Evolutionary conservation across 2,888 invertebrate species (phyloP).

Genomic region (Metacarcinus magister): DNA sequence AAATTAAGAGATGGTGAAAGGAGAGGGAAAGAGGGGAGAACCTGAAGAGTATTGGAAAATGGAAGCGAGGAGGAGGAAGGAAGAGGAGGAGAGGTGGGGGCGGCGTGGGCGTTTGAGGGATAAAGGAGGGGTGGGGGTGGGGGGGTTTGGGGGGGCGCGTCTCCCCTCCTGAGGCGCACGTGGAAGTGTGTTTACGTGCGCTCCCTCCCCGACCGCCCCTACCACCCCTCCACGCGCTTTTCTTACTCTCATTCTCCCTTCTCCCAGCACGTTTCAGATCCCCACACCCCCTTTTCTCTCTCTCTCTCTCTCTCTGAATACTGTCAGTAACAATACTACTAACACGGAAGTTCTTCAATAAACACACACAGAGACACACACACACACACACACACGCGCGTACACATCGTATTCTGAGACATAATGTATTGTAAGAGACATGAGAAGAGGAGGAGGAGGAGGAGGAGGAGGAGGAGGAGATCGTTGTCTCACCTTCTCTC

Average conservation of each 20-base stretch:
- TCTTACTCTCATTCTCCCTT: not conserved
- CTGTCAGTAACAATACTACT: not conserved
- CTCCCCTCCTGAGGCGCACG: conserved; percentile 1
- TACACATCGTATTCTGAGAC: not conserved
- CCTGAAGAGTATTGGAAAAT: not conserved
- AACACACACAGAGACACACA: conserved; percentile 32
- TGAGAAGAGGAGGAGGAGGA: not conserved
- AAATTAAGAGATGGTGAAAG: conserved; percentile 15
- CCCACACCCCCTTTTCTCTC: not conserved
- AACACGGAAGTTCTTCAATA: not conserved
- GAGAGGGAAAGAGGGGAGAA: not conserved
- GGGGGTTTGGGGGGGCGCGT: not conserved
- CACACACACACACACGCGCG: not conserved
- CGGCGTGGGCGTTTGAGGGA: not conserved
- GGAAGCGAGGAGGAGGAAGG: not conserved
- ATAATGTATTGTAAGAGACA: not conserved
- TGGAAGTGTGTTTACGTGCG: conserved; percentile 7
- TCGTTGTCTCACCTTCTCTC: conserved; percentile 30
- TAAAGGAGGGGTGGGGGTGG: not conserved
- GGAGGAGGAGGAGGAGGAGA: not conserved
- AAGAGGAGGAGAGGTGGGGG: not conserved
- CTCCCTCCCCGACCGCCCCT: not conserved
- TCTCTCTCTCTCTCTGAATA: not conserved
- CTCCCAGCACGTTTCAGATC: not conserved
- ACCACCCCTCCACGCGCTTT: not conserved